phyloP scores from a whole-genome alignment of 1,140 invertebrate genomes.

The Neuroterus valhalla region DNA sequence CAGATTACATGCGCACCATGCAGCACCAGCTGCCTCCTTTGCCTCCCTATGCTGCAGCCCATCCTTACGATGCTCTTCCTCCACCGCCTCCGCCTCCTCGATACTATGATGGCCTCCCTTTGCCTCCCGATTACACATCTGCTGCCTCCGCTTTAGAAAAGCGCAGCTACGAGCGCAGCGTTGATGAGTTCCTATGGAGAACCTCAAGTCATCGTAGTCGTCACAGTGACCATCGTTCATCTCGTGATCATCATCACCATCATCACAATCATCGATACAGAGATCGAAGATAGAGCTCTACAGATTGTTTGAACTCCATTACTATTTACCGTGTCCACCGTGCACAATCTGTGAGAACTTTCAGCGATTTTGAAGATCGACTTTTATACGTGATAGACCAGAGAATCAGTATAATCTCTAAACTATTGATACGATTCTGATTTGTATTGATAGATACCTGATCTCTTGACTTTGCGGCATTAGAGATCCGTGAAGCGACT shows the following conservation, averaged over 20 bases:
- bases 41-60: slow-evolving; percentile 80
- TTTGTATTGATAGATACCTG: slow-evolving; percentile 3
- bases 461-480: slow-evolving; percentile 16
- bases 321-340: slow-evolving; percentile 6
- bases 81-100: slow-evolving; percentile 83
- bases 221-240: slow-evolving; percentile 69
- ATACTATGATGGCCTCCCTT: slow-evolving; percentile 86
- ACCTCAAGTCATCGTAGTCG: slow-evolving; percentile 75
- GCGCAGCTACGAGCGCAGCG: slow-evolving; percentile 90
- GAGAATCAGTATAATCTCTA: slow-evolving; percentile 11
- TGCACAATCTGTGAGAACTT: slow-evolving; percentile 17
- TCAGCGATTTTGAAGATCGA: slow-evolving; percentile 6
- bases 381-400: slow-evolving; percentile 29
- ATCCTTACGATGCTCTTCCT: slow-evolving; percentile 83
- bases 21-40: slow-evolving; percentile 85
- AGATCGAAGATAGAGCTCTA: slow-evolving; percentile 68
- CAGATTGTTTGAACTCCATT: slow-evolving; percentile 24
- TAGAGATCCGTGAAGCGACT: background rate
- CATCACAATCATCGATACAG: slow-evolving; percentile 72
- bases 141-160: slow-evolving; percentile 80
- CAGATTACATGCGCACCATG: slow-evolving; percentile 88
- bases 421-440: slow-evolving; percentile 13
- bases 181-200: slow-evolving; percentile 92
- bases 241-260: slow-evolving; percentile 70
- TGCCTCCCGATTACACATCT: slow-evolving; percentile 77